These are phyloP conservation scores for Telmatherina bonti DNA, from an alignment of 2,797 vertebrate species.

Conservation along the genomic window DNA sequence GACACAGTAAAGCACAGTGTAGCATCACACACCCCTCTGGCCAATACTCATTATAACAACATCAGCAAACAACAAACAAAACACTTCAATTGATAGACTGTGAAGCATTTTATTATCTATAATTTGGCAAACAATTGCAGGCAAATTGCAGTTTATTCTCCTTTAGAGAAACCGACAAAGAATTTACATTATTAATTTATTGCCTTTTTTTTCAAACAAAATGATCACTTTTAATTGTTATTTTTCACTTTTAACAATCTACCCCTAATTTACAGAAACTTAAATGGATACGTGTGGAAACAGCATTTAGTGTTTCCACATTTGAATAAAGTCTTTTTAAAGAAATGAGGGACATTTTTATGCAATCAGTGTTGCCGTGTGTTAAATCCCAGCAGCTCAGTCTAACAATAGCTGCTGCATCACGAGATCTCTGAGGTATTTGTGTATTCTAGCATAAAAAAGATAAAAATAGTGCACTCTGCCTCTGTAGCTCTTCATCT, in stretches of 20 bases:
- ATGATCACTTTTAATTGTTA: no score
- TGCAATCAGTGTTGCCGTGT: not conserved
- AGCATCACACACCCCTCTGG: conserved; percentile 36
- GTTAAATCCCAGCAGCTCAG: conserved; percentile 42
- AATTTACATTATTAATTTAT: not conserved
- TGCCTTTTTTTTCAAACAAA: not conserved
- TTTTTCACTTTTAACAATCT: no score
- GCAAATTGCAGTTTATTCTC: not conserved
- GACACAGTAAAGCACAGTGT: conserved; percentile 60
- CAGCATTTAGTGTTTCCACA: no score
- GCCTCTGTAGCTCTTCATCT: conserved; percentile 9
- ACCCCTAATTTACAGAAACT: no score
- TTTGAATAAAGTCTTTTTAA: no score
- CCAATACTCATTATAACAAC: conserved; percentile 28
- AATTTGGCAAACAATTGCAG: no score
- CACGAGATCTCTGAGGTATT: conserved; percentile 55
- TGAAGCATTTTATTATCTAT: no score
- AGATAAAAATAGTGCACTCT: conserved; percentile 63
- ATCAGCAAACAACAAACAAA: conserved; percentile 14
- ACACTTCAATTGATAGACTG: conserved; percentile 4
- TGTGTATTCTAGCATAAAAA: conserved; percentile 49
- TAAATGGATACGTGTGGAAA: not conserved
- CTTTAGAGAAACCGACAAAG: not conserved
- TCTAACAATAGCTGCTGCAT: conserved; percentile 64
- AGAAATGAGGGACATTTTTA: not conserved